Evolutionary conservation across 92 coral and sea anemone genomes (phyloP).

Genomic region (Ricordea florida): DNA sequence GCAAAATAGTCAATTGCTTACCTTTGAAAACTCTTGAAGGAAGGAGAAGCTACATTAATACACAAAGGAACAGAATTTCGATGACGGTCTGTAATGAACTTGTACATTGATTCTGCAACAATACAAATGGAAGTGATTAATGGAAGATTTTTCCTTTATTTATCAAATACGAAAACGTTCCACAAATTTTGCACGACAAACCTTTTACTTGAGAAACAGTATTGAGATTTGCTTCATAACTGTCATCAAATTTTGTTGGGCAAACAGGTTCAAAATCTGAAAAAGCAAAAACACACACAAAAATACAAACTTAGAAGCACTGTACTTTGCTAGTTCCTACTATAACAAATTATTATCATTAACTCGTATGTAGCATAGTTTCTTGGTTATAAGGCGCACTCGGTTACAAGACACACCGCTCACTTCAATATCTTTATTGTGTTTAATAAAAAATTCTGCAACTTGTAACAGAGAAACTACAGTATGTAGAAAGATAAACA

Average conservation of each 20-base stretch:
- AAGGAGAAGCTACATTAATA: conserved; percentile 95
- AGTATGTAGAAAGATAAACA: too few relatives aligned
- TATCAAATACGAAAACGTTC: background rate
- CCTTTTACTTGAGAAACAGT: conserved; percentile 86
- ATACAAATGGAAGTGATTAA: background rate
- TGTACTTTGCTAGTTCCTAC: too few relatives aligned
- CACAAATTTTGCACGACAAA: background rate
- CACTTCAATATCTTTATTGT: too few relatives aligned
- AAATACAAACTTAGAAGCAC: too few relatives aligned
- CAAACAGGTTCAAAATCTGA: conserved; percentile 92
- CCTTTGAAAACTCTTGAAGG: conserved; percentile 99
- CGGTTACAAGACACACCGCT: too few relatives aligned
- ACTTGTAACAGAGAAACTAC: too few relatives aligned
- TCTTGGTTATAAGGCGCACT: too few relatives aligned
- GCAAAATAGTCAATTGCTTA: background rate
- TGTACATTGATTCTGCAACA: conserved; percentile 84
- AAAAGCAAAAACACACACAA: background rate
- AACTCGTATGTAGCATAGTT: too few relatives aligned
- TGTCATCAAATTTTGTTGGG: conserved; percentile 90
- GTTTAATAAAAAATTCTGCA: too few relatives aligned
- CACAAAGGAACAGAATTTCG: conserved; percentile 89
- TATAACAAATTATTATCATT: too few relatives aligned
- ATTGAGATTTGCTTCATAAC: conserved; percentile 85
- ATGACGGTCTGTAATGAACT: conserved; percentile 89
- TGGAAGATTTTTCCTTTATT: background rate